A percentile compares a stretch with the other conserved stretches of the same genome.
phyloP scores from a whole-genome alignment of 2,113 vertebrate species.

The Merops nubicus region DNA sequence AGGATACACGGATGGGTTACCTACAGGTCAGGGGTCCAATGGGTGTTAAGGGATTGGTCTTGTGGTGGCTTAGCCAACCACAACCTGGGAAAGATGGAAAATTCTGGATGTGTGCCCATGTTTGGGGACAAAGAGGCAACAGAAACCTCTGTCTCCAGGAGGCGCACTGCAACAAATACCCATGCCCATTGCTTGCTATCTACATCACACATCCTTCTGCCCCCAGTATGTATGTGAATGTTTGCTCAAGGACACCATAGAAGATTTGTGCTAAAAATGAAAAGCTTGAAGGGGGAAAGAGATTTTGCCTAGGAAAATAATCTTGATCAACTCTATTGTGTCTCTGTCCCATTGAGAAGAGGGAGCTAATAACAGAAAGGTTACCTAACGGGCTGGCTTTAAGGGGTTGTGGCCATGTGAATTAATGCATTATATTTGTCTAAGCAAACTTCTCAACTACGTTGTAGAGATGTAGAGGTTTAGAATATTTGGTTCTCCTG shows the following conservation, averaged over 20 bases:
- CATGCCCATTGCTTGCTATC: neutral
- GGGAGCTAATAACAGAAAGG: neutral
- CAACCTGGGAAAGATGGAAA: no score
- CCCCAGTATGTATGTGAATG: neutral
- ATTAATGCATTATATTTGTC: neutral
- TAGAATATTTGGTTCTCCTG: neutral
- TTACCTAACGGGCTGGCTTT: neutral
- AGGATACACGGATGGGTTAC: no score
- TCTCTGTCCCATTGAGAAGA: conserved; percentile 5
- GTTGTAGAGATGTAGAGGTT: rapidly evolving
- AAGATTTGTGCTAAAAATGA: conserved; percentile 72
- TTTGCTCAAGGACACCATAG: conserved; percentile 33
- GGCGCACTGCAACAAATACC: no score
- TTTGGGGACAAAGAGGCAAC: no score
- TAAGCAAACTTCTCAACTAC: neutral
- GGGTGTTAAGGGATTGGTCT: no score
- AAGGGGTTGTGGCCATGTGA: neutral
- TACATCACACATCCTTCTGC: rapidly evolving
- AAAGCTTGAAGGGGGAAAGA: conserved; percentile 48
- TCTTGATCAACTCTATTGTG: neutral
- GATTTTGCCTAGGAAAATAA: conserved; percentile 47
- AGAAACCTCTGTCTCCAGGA: no score
- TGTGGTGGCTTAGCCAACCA: no score
- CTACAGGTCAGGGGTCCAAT: no score
- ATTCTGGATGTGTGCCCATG: no score